phyloP scores from a whole-genome alignment of 2,113 vertebrate genomes.

The Chelonoidis abingdonii region DNA sequence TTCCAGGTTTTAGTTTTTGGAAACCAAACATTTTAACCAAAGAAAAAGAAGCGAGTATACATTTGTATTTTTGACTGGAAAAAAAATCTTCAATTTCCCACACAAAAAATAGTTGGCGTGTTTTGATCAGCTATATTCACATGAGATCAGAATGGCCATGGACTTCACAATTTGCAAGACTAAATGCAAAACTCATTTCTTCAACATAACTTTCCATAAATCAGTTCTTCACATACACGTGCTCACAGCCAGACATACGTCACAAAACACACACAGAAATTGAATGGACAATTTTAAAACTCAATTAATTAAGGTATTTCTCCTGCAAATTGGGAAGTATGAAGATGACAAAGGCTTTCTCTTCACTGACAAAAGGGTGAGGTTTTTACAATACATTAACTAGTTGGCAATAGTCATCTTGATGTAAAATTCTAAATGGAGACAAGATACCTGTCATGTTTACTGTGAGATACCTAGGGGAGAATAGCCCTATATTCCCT shows the following conservation, averaged over 20 bases:
- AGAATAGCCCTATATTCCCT: not conserved
- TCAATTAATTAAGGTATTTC: not conserved
- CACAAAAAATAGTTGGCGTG: not conserved
- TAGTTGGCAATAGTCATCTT: fast-evolving
- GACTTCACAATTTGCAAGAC: not conserved
- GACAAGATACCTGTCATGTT: not conserved
- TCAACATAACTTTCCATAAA: not conserved
- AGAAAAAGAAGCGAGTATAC: not conserved
- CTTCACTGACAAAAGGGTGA: not conserved
- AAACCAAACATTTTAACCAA: not conserved
- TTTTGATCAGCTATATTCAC: not conserved
- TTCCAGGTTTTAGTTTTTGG: not conserved
- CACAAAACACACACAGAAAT: not conserved
- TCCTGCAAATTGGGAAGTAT: not conserved
- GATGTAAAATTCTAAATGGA: not conserved
- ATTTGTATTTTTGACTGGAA: not conserved
- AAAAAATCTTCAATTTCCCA: not conserved
- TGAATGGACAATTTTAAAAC: fast-evolving
- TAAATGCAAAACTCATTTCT: not conserved
- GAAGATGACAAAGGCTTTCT: not conserved
- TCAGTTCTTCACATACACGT: not conserved
- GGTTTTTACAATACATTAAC: not conserved
- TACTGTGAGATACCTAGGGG: not conserved
- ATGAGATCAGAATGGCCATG: not conserved
- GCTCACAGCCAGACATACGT: not conserved